phyloP scores from a whole-genome alignment of 1,140 invertebrate species.

The Amyelois transitella region DNA sequence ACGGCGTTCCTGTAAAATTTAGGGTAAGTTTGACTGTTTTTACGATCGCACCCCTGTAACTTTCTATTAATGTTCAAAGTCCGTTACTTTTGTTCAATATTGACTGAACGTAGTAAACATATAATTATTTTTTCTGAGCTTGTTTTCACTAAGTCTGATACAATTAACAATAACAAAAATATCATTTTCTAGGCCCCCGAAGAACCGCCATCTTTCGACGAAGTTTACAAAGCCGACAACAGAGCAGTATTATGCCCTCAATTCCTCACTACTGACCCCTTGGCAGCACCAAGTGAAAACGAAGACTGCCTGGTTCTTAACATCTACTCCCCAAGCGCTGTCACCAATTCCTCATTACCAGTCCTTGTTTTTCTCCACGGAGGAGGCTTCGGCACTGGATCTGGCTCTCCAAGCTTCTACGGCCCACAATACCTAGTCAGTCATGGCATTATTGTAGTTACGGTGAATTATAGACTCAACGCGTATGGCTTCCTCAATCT shows the following conservation, averaged over 20 bases:
- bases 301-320: conserved; percentile 79
- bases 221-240: conserved; percentile 49
- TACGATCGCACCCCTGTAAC: too few relatives aligned
- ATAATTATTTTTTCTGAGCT: too few relatives aligned
- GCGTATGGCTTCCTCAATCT: conserved; percentile 80
- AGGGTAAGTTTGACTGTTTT: conserved; percentile 33
- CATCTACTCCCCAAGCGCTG: conserved; percentile 71
- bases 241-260: conserved; percentile 50
- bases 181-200: conserved; percentile 42
- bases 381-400: conserved; percentile 76
- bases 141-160: neutral
- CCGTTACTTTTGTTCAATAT: too few relatives aligned
- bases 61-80: too few relatives aligned
- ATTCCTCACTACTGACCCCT: conserved; percentile 46
- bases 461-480: conserved; percentile 76
- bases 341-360: conserved; percentile 54
- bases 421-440: conserved; percentile 72
- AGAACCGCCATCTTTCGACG: conserved; percentile 39
- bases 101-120: too few relatives aligned
- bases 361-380: conserved; percentile 81
- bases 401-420: conserved; percentile 67
- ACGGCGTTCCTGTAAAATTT: conserved; percentile 48
- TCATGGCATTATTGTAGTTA: conserved; percentile 74
- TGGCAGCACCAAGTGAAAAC: conserved; percentile 49
- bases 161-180: neutral